These are phyloP conservation scores for Tarsius wallacei DNA, from an alignment of 2,797 vertebrate species.

Conservation along the genomic window DNA sequence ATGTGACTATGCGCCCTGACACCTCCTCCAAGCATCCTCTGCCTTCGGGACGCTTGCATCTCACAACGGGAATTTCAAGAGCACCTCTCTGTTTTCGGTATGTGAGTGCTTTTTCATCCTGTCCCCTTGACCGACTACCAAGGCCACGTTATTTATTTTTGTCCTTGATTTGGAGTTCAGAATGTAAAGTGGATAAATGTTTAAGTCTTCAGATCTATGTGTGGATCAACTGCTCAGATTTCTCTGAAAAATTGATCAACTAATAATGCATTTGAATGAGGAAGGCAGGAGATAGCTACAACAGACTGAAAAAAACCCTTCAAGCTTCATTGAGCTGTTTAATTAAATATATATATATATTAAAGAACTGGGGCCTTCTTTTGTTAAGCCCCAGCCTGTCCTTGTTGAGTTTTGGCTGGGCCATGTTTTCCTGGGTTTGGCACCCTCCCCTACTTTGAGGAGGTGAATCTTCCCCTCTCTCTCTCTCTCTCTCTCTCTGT, in stretches of 20 bases:
- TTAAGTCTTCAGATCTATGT: conserved; percentile 45
- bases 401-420: no score
- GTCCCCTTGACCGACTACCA: neutral
- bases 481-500: no score
- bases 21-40: no score
- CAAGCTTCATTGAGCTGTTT: neutral
- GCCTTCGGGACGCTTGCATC: neutral
- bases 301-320: neutral
- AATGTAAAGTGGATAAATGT: neutral
- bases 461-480: no score
- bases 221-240: neutral
- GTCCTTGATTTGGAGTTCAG: neutral
- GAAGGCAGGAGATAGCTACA: neutral
- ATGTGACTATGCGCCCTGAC: conserved; percentile 3
- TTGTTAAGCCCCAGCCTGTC: no score
- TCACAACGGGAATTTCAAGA: neutral
- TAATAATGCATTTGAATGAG: neutral
- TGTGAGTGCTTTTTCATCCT: conserved; percentile 15
- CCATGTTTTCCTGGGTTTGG: no score
- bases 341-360: neutral
- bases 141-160: neutral
- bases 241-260: conserved; percentile 46
- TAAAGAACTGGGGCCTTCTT: neutral
- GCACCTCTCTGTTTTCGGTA: neutral
- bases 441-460: no score